Evolutionary conservation across 2,888 invertebrate species (phyloP).

Genomic region (Kuschelorhynchus macadamiae): DNA sequence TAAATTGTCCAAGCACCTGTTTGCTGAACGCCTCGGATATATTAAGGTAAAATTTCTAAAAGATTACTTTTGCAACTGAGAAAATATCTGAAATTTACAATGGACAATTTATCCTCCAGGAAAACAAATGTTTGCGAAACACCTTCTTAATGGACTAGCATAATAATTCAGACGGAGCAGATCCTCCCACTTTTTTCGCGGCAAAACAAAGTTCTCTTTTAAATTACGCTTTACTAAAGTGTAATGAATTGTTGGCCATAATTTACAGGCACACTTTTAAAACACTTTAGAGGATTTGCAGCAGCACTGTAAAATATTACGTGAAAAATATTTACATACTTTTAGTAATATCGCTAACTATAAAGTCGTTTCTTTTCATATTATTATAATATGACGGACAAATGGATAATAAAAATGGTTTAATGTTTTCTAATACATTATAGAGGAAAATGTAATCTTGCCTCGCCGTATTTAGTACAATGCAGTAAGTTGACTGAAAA

Average conservation of each 20-base stretch:
- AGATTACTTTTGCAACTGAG: neutral
- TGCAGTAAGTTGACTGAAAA: too few relatives aligned
- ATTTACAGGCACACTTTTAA: slow-evolving; percentile 56
- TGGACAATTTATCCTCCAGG: slow-evolving; percentile 7
- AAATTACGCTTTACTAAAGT: slow-evolving; percentile 54
- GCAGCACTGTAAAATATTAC: too few relatives aligned
- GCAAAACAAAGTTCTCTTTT: slow-evolving; percentile 50
- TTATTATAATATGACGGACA: too few relatives aligned
- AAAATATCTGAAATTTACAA: slow-evolving; percentile 22
- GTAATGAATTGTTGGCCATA: slow-evolving; percentile 54
- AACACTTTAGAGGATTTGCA: slow-evolving; percentile 45
- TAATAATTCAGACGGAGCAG: slow-evolving; percentile 16
- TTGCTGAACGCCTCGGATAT: neutral
- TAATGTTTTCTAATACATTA: too few relatives aligned
- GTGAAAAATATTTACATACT: too few relatives aligned
- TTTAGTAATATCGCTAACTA: too few relatives aligned
- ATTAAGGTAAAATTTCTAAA: slow-evolving; percentile 10
- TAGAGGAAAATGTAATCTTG: too few relatives aligned
- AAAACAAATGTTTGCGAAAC: slow-evolving; percentile 24
- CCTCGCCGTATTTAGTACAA: too few relatives aligned
- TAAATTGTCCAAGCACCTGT: neutral
- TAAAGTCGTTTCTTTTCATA: too few relatives aligned
- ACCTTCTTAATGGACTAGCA: slow-evolving; percentile 15
- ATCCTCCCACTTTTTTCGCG: slow-evolving; percentile 44
- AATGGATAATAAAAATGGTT: too few relatives aligned